Conservation (phyloP, 2,113 vertebrate genomes). For the Pseudopodoces humilis region DNA sequence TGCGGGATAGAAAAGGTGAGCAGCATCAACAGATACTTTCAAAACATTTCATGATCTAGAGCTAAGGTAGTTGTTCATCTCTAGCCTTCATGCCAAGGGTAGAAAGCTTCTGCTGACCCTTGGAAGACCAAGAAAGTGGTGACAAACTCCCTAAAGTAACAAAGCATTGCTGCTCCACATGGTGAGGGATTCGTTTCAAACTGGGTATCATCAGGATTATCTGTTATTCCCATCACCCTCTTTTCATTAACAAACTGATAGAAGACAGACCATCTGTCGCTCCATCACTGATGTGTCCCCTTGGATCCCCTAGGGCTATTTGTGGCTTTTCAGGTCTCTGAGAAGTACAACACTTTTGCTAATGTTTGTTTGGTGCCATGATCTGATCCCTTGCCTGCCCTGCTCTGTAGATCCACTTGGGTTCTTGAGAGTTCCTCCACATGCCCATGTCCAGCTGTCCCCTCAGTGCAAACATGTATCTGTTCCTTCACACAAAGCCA, state of each 20-base stretch:
- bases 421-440: neutral
- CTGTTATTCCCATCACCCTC: neutral
- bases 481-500: neutral
- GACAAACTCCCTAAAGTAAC: neutral
- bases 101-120: neutral
- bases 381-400: neutral
- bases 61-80: neutral
- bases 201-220: neutral
- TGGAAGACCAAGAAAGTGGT: neutral
- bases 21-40: neutral
- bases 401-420: neutral
- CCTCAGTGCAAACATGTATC: neutral
- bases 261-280: neutral
- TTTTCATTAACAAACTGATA: neutral
- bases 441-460: rapidly evolving
- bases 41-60: neutral
- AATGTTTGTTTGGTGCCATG: neutral
- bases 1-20: neutral
- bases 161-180: neutral
- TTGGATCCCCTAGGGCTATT: neutral
- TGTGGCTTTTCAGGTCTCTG: neutral
- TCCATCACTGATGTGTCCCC: neutral
- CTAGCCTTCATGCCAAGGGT: neutral
- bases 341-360: neutral
- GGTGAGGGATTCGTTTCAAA: neutral